phyloP scores from a whole-genome alignment of 1,140 invertebrate genomes.

The Drosophila pachea region DNA sequence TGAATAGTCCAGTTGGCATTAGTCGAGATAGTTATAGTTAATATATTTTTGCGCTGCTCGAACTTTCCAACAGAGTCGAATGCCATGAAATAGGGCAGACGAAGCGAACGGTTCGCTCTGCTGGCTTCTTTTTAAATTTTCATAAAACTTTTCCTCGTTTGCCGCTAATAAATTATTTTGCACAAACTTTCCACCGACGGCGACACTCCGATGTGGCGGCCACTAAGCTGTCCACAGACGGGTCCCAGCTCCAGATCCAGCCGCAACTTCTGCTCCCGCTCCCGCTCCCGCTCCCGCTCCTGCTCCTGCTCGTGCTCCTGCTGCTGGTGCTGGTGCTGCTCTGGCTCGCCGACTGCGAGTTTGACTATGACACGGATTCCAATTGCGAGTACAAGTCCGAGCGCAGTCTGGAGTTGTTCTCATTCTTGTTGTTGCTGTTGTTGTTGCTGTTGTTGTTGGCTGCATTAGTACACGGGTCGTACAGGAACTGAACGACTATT shows the following conservation, averaged over 20 bases:
- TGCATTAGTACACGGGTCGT: conserved; percentile 32
- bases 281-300: neutral
- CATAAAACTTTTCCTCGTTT: conserved; percentile 75
- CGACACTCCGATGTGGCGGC: conserved; percentile 28
- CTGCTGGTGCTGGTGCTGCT: no score
- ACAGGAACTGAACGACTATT: conserved; percentile 48
- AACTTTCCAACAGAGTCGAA: conserved; percentile 56
- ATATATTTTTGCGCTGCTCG: neutral
- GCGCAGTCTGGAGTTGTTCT: conserved; percentile 19
- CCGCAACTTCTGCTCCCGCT: neutral
- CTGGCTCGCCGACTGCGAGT: neutral
- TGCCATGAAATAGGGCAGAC: conserved; percentile 64
- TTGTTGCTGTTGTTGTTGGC: conserved; percentile 34
- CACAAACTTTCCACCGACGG: conserved; percentile 42
- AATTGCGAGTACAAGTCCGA: conserved; percentile 34
- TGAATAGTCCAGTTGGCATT: neutral
- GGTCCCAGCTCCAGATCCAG: conserved; percentile 10
- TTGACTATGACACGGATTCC: conserved; percentile 53
- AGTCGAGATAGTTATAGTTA: neutral
- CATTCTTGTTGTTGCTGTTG: neutral
- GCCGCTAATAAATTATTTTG: conserved; percentile 76
- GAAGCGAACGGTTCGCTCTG: conserved; percentile 22
- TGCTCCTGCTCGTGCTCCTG: neutral
- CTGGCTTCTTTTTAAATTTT: conserved; percentile 57
- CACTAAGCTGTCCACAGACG: conserved; percentile 63